Base-by-base conservation (phyloP, 2,888 invertebrate species). In the Metallyticus violacea region DNA sequence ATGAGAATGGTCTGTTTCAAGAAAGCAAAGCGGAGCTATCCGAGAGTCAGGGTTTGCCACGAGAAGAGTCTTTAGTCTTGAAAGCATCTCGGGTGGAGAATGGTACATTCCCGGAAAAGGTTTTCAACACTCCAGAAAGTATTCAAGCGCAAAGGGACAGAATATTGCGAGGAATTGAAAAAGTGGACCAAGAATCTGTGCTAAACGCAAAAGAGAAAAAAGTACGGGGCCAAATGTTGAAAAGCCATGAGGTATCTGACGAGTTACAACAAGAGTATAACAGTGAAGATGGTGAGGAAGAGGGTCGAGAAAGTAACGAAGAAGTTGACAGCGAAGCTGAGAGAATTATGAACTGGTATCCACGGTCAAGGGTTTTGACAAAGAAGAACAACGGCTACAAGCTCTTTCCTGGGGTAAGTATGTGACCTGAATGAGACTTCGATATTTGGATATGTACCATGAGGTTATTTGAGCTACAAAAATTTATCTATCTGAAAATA, bases 391-490 rank as follows among this genome's bases (percentile, higher is more conserved):
- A 83, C 26, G 83, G 83, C 6, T 83, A 83, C 77, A 83, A 83
- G 26, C 27, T 83, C 6, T 83, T 83, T n/a, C 77, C 28, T 9
- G 77, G 83, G 83, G 83, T 83, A 83, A 77, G 83, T 76, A n/a
- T n/a, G n/a, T n/a, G n/a, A n/a, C n/a, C n/a, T n/a, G n/a, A n/a
- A n/a, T n/a, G n/a, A n/a, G n/a, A n/a, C n/a, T n/a, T n/a, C n/a
- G n/a, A n/a, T n/a, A n/a, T n/a, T n/a, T n/a, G n/a, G n/a, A n/a
- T n/a, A n/a, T n/a, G n/a, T n/a, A n/a, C n/a, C n/a, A n/a, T n/a
- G n/a, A n/a, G n/a, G n/a, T n/a, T n/a, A n/a, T n/a, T n/a, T n/a
- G n/a, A n/a, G n/a, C n/a, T n/a, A n/a, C n/a, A n/a, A n/a, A n/a
- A n/a, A n/a, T n/a, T n/a, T n/a, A n/a, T n/a, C n/a, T n/a, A n/a